Percentiles rank a stretch among this genome's conserved stretches.
Conservation (phyloP, 92 coral and sea anemone genomes). For the Ricordea florida region DNA sequence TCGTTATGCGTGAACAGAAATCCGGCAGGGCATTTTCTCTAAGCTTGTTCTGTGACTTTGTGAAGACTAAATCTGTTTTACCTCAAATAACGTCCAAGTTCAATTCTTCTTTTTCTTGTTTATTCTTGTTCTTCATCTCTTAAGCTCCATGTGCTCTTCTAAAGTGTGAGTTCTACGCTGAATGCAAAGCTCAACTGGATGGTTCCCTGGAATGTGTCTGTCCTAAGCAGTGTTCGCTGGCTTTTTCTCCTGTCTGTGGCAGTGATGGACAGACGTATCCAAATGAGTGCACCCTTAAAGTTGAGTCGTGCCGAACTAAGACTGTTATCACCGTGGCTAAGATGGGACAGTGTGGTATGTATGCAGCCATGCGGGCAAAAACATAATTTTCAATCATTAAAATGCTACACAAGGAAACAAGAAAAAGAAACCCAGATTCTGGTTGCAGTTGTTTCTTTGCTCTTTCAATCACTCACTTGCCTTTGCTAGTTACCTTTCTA, state of each 20-base stretch:
- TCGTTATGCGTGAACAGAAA: no score
- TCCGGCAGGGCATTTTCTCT: no score
- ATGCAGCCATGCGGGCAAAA: not conserved
- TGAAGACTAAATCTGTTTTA: no score
- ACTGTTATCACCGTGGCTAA: conserved; percentile 73
- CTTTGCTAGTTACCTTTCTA: no score
- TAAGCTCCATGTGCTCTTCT: conserved; percentile 89
- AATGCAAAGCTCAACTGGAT: conserved; percentile 80
- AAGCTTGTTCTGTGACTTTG: no score
- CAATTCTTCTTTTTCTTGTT: not conserved
- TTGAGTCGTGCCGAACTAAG: conserved; percentile 81
- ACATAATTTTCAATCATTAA: no score
- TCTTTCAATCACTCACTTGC: no score
- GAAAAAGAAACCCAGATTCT: no score
- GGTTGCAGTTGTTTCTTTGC: no score
- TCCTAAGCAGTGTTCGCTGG: conserved; percentile 80
- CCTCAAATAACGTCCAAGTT: not conserved
- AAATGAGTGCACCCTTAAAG: conserved; percentile 83
- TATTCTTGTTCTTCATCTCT: not conserved
- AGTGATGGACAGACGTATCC: conserved; percentile 87
- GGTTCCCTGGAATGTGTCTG: conserved; percentile 93
- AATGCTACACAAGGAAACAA: no score
- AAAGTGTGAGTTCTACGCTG: conserved; percentile 85
- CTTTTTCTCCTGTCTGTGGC: conserved; percentile 92
- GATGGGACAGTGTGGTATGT: conserved; percentile 89